Conservation (phyloP, 2,888 invertebrate genomes). For the Boloria selene region DNA sequence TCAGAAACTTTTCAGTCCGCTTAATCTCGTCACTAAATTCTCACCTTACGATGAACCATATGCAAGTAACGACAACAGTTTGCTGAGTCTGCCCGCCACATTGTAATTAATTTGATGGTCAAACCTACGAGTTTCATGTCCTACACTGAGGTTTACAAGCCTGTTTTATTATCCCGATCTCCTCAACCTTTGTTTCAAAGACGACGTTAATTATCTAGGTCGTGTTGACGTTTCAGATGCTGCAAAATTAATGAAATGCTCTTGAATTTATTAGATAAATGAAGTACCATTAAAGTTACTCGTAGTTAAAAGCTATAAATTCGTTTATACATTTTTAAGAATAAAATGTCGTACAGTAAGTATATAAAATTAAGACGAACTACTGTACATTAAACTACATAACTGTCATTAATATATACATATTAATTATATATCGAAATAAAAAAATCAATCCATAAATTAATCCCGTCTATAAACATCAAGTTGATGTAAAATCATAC, state of each 20-base stretch:
- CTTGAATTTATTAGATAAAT: not conserved
- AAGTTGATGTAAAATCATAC: conserved; percentile 9
- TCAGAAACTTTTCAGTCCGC: conserved; percentile 15
- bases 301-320: not conserved
- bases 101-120: conserved; percentile 71
- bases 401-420: no score
- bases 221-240: not conserved
- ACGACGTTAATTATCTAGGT: conserved; percentile 19
- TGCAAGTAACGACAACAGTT: conserved; percentile 70
- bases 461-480: no score
- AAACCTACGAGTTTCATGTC: conserved; percentile 41
- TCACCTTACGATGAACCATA: conserved; percentile 49
- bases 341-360: no score
- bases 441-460: no score
- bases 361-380: no score
- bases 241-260: conserved; percentile 1
- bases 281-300: not conserved
- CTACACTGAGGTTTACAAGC: conserved; percentile 37
- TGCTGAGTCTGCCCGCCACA: conserved; percentile 55
- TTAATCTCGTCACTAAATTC: conserved; percentile 22
- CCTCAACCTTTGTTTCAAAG: conserved; percentile 22
- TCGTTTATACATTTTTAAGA: no score
- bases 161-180: conserved; percentile 35
- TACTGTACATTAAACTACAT: no score
- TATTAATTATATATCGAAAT: no score